These are phyloP conservation scores for Drosophila kanapiae DNA, from an alignment of 1,140 invertebrate species.

Conservation along the genomic window DNA sequence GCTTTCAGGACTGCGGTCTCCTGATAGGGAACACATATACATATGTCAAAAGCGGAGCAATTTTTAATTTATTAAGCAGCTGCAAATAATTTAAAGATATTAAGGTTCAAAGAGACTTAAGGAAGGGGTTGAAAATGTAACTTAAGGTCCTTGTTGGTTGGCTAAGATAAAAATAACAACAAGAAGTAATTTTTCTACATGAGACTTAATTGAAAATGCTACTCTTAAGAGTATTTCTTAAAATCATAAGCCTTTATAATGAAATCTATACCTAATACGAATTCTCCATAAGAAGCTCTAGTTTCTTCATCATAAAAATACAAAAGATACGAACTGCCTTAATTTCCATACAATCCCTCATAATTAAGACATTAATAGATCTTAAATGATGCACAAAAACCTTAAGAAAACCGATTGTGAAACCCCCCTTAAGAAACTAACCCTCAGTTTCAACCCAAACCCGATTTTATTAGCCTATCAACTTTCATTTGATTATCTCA, in stretches of 20 bases:
- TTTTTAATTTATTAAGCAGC: conserved; percentile 13
- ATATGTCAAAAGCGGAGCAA: conserved; percentile 12
- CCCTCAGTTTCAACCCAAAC: conserved; percentile 17
- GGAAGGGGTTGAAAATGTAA: neutral
- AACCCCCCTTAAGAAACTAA: conserved; percentile 1
- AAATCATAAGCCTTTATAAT: neutral
- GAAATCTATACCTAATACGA: too few species aligned
- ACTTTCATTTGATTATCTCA: conserved; percentile 70
- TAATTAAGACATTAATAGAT: conserved; percentile 63
- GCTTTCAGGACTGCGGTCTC: conserved; percentile 30
- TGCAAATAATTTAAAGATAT: neutral
- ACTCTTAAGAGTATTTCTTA: too few species aligned
- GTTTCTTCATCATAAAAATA: neutral
- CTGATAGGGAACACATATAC: conserved; percentile 21
- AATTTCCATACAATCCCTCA: conserved; percentile 30
- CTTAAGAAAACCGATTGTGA: conserved; percentile 27
- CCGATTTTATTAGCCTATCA: conserved; percentile 49
- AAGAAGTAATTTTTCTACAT: too few species aligned
- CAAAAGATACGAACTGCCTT: neutral
- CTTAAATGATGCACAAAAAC: conserved; percentile 44
- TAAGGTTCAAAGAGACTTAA: neutral
- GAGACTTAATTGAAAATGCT: too few species aligned
- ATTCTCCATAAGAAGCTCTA: too few species aligned
- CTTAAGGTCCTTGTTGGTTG: neutral
- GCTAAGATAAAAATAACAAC: neutral